Conservation (phyloP, 2,888 invertebrate genomes). For the Noctua janthina region DNA sequence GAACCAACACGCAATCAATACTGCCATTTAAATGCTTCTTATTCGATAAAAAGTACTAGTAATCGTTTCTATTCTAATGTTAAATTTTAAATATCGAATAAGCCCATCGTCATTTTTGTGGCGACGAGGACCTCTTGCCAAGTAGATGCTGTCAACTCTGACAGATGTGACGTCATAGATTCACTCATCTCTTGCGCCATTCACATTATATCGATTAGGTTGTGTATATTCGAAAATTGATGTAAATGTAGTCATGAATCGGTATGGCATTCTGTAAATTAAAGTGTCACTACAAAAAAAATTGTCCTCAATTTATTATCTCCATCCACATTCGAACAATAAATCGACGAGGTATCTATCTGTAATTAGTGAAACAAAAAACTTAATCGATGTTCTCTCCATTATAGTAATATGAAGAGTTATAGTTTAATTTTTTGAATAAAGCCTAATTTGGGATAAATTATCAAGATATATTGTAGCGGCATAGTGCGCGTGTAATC, state of each 20-base stretch:
- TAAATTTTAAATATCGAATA: conserved; percentile 59
- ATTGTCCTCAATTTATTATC: conserved; percentile 86
- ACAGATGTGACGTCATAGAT: conserved; percentile 56
- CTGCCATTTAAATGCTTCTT: conserved; percentile 65
- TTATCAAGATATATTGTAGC: conserved; percentile 81
- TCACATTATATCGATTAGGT: conserved; percentile 81
- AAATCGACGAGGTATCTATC: conserved; percentile 76
- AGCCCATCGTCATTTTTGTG: conserved; percentile 64
- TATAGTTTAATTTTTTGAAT: conserved; percentile 66
- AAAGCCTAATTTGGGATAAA: conserved; percentile 73
- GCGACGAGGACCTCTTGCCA: conserved; percentile 54
- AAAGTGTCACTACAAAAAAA: conserved; percentile 74
- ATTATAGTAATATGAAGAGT: conserved; percentile 64
- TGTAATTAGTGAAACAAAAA: conserved; percentile 74
- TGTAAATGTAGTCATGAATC: conserved; percentile 80
- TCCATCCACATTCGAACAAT: conserved; percentile 90
- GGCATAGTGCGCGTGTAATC: conserved; percentile 80
- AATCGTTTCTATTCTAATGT: conserved; percentile 61
- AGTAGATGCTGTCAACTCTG: conserved; percentile 52
- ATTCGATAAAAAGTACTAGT: conserved; percentile 58
- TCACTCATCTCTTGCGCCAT: conserved; percentile 78
- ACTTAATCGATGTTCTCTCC: conserved; percentile 66
- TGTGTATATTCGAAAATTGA: conserved; percentile 80
- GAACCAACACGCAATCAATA: conserved; percentile 58
- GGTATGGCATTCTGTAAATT: conserved; percentile 81